Evolutionary conservation across 2,113 vertebrate genomes (phyloP).

Genomic region (Pseudorasbora parva): DNA sequence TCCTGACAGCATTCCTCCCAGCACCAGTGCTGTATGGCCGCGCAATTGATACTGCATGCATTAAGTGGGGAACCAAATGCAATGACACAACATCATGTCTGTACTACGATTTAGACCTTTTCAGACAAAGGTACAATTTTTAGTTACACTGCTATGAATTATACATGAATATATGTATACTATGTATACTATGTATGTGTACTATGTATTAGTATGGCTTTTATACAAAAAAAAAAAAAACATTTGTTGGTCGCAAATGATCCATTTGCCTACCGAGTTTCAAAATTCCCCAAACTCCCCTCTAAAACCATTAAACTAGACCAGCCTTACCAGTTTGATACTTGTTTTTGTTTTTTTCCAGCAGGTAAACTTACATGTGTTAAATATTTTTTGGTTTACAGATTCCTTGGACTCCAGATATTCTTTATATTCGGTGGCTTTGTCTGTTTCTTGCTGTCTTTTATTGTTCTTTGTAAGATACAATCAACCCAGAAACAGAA

Average conservation of each 20-base stretch:
- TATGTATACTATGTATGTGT: too few species aligned
- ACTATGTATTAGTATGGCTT: not conserved
- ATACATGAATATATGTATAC: too few species aligned
- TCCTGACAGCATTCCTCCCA: constrained; percentile 87
- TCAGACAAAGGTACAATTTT: constrained; percentile 81
- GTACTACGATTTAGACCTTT: constrained; percentile 85
- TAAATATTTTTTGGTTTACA: constrained; percentile 47
- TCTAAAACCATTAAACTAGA: not conserved
- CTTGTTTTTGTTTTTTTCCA: not conserved
- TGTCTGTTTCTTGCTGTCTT: constrained; percentile 73
- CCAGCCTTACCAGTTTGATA: not conserved
- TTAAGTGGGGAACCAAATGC: constrained; percentile 84
- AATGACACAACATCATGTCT: constrained; percentile 78
- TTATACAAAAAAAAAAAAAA: too few species aligned
- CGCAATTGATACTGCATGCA: constrained; percentile 87
- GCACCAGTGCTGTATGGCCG: constrained; percentile 88
- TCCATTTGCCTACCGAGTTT: not conserved
- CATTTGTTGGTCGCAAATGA: not conserved
- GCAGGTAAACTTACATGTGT: not conserved
- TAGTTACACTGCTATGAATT: not conserved
- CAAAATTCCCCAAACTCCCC: not conserved
- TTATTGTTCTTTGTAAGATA: constrained; percentile 62
- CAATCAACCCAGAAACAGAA: not conserved
- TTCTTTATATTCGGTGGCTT: constrained; percentile 77
- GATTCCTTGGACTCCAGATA: constrained; percentile 82